Evolutionary conservation across 1,140 invertebrate species (phyloP).

Genomic region (Dolichoris vasculosae): DNA sequence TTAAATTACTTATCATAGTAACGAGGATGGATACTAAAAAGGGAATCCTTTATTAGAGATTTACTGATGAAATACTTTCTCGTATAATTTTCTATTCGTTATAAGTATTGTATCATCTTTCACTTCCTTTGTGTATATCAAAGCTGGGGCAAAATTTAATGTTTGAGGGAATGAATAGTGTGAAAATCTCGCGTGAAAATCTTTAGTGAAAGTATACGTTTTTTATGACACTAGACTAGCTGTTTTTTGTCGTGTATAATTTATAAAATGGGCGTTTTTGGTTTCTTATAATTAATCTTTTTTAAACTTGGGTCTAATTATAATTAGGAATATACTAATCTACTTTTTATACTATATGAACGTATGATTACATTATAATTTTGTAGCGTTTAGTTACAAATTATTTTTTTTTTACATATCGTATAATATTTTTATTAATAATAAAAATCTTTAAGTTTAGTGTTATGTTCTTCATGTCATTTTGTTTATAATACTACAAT

Average conservation of each 20-base stretch:
- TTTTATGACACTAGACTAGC: not conserved
- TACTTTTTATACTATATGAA: not conserved
- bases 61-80: too few species aligned
- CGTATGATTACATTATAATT: not conserved
- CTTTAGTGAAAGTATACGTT: not conserved
- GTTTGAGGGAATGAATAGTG: constrained; percentile 6
- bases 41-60: too few species aligned
- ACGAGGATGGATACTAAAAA: too few species aligned
- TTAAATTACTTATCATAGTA: too few species aligned
- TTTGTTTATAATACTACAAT: not conserved
- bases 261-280: not conserved
- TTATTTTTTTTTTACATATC: not conserved
- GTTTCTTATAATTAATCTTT: not conserved
- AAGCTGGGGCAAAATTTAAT: constrained; percentile 16
- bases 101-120: not conserved
- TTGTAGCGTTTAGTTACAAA: not conserved
- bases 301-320: not conserved
- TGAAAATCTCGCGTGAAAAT: constrained; percentile 9
- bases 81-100: not conserved
- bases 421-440: not conserved
- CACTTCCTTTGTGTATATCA: not conserved
- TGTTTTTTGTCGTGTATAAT: not conserved
- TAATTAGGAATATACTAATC: not conserved
- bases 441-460: not conserved
- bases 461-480: not conserved